Conservation (phyloP, 2,888 invertebrate species). For the Pyralis farinalis region DNA sequence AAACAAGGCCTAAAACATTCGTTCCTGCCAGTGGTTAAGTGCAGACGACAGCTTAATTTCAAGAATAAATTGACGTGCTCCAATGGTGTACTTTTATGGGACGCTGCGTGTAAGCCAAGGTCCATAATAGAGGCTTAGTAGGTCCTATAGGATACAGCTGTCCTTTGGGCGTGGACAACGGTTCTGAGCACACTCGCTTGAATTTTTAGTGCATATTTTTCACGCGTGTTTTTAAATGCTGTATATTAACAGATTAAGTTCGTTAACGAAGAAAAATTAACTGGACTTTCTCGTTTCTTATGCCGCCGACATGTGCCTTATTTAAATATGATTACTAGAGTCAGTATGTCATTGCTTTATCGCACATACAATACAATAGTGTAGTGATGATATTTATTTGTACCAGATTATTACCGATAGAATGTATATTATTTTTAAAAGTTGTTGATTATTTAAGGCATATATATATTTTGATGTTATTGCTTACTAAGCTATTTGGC, state of each 20-base stretch:
- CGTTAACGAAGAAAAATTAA: slow-evolving; percentile 4
- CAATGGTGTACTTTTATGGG: slow-evolving; percentile 50
- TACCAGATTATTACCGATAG: too few relatives aligned
- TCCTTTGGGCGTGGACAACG: slow-evolving; percentile 56
- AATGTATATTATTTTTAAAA: too few relatives aligned
- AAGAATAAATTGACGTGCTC: slow-evolving; percentile 70
- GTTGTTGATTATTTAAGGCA: too few relatives aligned
- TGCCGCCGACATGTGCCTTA: slow-evolving; percentile 5
- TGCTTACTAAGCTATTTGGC: too few relatives aligned
- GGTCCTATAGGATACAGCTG: slow-evolving; percentile 54
- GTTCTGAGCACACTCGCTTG: slow-evolving; percentile 40
- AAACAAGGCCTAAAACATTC: slow-evolving; percentile 16
- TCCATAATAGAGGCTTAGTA: slow-evolving; percentile 60
- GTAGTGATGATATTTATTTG: too few relatives aligned
- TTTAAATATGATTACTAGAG: too few relatives aligned
- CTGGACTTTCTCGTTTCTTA: slow-evolving; percentile 1
- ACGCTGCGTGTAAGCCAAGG: slow-evolving; percentile 45
- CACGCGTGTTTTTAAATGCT: too few relatives aligned
- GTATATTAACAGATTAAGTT: slow-evolving; percentile 17
- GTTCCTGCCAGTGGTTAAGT: slow-evolving; percentile 43
- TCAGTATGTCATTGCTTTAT: too few relatives aligned
- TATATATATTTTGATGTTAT: too few relatives aligned
- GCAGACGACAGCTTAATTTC: slow-evolving; percentile 73
- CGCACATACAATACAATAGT: too few relatives aligned
- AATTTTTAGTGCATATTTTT: slow-evolving; percentile 55